These are phyloP conservation scores for Boulengeromyrus knoepffleri DNA, from an alignment of 2,113 vertebrate species.

Conservation along the genomic window DNA sequence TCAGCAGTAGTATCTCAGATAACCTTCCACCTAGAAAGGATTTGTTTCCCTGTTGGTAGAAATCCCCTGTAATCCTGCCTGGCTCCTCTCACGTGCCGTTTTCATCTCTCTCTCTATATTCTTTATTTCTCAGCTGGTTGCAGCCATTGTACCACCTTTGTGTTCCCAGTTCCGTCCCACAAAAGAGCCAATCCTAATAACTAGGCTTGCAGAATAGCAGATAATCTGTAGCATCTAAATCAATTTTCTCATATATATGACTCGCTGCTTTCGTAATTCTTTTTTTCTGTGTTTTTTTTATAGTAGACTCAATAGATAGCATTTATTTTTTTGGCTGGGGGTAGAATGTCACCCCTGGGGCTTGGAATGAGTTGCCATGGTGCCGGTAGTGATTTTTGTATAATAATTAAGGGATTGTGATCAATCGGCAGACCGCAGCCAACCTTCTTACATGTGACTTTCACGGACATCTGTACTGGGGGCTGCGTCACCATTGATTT, in stretches of 20 bases:
- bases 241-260: not conserved
- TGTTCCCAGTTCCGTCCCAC: not conserved
- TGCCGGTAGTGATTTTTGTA: constrained; percentile 24
- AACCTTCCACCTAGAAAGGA: constrained; percentile 17
- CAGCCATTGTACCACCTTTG: not conserved
- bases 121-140: constrained; percentile 1
- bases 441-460: constrained; percentile 33
- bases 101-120: constrained; percentile 1
- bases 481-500: constrained; percentile 54
- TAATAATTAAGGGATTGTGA: constrained; percentile 31
- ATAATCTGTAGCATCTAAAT: not conserved
- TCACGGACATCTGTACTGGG: constrained; percentile 38
- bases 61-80: constrained; percentile 21
- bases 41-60: constrained; percentile 16
- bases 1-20: constrained; percentile 15
- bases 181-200: not conserved
- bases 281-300: not conserved
- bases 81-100: not conserved
- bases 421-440: constrained; percentile 35
- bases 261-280: not conserved
- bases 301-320: not conserved
- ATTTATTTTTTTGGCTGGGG: not conserved
- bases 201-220: not conserved
- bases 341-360: not conserved
- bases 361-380: not conserved